Evolutionary conservation across 2,888 invertebrate species (phyloP).

Genomic region (Agrenia bidenticulata): DNA sequence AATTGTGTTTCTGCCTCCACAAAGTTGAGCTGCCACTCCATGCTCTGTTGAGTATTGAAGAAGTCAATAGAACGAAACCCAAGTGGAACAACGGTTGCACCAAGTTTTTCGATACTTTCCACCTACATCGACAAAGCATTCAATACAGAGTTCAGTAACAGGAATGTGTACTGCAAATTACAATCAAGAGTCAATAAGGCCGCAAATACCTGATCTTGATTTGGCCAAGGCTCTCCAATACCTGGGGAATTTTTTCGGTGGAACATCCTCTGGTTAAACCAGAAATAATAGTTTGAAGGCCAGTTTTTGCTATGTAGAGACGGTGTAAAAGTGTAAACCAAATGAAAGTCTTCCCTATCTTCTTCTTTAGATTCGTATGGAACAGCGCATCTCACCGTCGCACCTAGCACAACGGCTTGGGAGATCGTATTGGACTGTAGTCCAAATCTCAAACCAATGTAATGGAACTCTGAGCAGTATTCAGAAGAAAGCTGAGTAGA

Average conservation of each 20-base stretch:
- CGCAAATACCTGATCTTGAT: slow-evolving; percentile 18
- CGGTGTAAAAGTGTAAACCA: slow-evolving; percentile 38
- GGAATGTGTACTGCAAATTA: too few relatives aligned
- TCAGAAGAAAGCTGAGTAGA: slow-evolving; percentile 57
- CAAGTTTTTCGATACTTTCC: slow-evolving; percentile 65
- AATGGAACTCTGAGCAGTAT: slow-evolving; percentile 45
- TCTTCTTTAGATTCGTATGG: slow-evolving; percentile 16
- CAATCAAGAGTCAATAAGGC: too few relatives aligned
- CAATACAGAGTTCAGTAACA: neutral
- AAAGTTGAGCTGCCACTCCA: slow-evolving; percentile 78
- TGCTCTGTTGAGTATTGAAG: slow-evolving; percentile 63
- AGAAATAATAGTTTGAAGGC: slow-evolving; percentile 27
- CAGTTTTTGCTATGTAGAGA: slow-evolving; percentile 37
- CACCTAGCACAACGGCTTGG: slow-evolving; percentile 42
- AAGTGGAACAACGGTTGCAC: slow-evolving; percentile 70
- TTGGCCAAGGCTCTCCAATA: slow-evolving; percentile 6
- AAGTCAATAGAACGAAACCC: slow-evolving; percentile 68
- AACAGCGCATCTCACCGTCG: slow-evolving; percentile 41
- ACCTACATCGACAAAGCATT: slow-evolving; percentile 56
- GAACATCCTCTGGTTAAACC: slow-evolving; percentile 27
- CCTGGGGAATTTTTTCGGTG: slow-evolving; percentile 4
- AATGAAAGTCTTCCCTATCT: slow-evolving; percentile 23
- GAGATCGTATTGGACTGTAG: slow-evolving; percentile 20
- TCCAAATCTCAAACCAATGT: slow-evolving; percentile 31
- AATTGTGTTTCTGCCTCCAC: slow-evolving; percentile 75